phyloP scores from a whole-genome alignment of 2,113 vertebrate species.

The Lepus timidus region DNA sequence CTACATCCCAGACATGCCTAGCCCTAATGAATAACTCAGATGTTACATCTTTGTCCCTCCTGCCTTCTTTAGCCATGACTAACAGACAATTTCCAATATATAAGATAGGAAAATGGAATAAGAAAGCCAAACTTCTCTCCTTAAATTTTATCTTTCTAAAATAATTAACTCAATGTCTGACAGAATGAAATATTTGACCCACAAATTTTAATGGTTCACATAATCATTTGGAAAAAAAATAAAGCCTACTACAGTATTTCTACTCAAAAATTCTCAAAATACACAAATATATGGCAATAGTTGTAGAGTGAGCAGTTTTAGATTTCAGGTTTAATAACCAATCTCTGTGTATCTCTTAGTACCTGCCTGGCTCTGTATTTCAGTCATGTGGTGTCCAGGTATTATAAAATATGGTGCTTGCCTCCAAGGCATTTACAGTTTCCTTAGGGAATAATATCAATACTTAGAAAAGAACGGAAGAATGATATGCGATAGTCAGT shows the following conservation, averaged over 20 bases:
- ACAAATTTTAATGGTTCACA: background rate
- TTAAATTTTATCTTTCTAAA: background rate
- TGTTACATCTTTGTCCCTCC: background rate
- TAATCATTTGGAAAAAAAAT: background rate
- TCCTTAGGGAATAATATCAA: background rate
- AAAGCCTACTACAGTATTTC: background rate
- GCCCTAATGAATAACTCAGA: background rate
- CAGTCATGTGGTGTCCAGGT: background rate
- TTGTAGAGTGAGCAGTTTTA: background rate
- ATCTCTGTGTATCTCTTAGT: background rate
- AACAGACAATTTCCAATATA: background rate
- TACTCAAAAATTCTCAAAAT: background rate
- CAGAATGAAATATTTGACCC: background rate
- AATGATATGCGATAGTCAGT: background rate
- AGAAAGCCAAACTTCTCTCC: background rate
- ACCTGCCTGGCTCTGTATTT: background rate
- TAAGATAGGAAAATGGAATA: background rate
- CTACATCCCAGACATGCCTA: background rate
- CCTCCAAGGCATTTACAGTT: background rate
- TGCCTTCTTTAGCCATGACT: background rate
- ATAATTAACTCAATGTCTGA: background rate
- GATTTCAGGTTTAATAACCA: background rate
- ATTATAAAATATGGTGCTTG: background rate
- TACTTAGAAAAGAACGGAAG: background rate
- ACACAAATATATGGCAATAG: background rate